Conservation (phyloP, 2,888 invertebrate genomes). For the Ichneumoninae sp. region DNA sequence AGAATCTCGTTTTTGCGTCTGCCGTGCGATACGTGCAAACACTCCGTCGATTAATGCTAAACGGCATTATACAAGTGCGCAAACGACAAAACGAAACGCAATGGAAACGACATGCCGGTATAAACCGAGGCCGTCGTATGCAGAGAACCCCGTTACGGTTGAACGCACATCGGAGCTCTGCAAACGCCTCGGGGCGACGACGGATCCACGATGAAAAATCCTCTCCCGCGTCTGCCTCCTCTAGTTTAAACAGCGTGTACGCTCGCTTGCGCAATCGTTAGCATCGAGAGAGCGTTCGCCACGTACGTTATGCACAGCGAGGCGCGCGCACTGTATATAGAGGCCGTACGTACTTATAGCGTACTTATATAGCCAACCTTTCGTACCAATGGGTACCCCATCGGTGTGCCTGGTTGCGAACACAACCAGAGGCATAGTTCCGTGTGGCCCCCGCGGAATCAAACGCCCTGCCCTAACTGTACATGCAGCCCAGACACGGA, state of each 20-base stretch:
- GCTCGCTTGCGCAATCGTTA: conserved; percentile 60
- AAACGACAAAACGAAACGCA: conserved; percentile 23
- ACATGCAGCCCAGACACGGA: conserved; percentile 73
- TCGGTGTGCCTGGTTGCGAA: conserved; percentile 44
- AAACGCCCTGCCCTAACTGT: conserved; percentile 73
- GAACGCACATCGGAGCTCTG: conserved; percentile 41
- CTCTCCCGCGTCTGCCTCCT: conserved; percentile 30
- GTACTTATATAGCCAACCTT: conserved; percentile 4
- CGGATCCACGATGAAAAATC: conserved; percentile 48
- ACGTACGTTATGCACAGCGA: conserved; percentile 32
- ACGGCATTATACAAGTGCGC: conserved; percentile 16
- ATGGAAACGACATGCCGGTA: conserved; percentile 55
- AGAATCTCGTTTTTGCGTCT: conserved; percentile 15
- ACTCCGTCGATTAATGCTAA: neutral
- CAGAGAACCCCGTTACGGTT: conserved; percentile 71
- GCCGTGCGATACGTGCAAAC: conserved; percentile 1
- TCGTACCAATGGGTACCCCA: conserved; percentile 23
- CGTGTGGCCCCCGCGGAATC: conserved; percentile 54
- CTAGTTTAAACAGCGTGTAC: conserved; percentile 31
- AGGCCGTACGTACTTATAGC: conserved; percentile 19
- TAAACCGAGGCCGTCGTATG: conserved; percentile 53
- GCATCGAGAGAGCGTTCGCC: conserved; percentile 43
- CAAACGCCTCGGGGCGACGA: conserved; percentile 57
- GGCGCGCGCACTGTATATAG: conserved; percentile 15
- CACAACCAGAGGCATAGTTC: conserved; percentile 26